A percentile compares a stretch with the other conserved stretches of the same genome.
These are phyloP conservation scores for Holotrichia oblita DNA, from an alignment of 1,140 invertebrate species.

Conservation along the genomic window DNA sequence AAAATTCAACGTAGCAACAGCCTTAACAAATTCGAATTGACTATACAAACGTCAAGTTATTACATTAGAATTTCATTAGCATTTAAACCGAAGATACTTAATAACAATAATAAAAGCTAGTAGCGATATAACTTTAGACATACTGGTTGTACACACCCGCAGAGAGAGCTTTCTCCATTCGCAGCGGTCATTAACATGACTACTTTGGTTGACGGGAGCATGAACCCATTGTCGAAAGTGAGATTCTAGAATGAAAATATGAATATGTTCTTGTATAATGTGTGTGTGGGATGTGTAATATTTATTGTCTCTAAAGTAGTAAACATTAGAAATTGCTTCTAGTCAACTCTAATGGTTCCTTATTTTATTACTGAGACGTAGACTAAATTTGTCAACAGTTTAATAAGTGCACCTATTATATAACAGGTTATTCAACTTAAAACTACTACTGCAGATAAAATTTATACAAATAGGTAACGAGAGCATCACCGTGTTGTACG, in stretches of 20 bases:
- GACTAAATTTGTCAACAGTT: too few species aligned
- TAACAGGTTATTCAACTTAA: too few species aligned
- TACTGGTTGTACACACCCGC: neutral
- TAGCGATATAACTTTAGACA: neutral
- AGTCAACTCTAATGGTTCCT: too few species aligned
- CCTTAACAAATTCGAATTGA: neutral
- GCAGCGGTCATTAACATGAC: slow-evolving; percentile 25
- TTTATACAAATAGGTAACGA: too few species aligned
- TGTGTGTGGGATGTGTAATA: neutral
- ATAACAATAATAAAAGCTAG: neutral
- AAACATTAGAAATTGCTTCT: too few species aligned
- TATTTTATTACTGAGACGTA: too few species aligned
- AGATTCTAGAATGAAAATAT: neutral
- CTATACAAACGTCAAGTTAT: neutral
- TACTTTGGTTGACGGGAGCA: neutral
- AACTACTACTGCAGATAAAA: too few species aligned
- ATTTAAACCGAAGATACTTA: neutral
- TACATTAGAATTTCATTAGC: slow-evolving; percentile 3
- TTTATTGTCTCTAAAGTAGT: too few species aligned
- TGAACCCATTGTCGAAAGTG: slow-evolving; percentile 20
- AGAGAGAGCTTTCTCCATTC: slow-evolving; percentile 24
- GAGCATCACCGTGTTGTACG: too few species aligned
- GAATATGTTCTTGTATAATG: neutral
- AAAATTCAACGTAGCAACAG: neutral
- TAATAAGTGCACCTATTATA: too few species aligned